Base-by-base conservation (phyloP, 1,140 invertebrate genomes). In the Vanessa tameamea region DNA sequence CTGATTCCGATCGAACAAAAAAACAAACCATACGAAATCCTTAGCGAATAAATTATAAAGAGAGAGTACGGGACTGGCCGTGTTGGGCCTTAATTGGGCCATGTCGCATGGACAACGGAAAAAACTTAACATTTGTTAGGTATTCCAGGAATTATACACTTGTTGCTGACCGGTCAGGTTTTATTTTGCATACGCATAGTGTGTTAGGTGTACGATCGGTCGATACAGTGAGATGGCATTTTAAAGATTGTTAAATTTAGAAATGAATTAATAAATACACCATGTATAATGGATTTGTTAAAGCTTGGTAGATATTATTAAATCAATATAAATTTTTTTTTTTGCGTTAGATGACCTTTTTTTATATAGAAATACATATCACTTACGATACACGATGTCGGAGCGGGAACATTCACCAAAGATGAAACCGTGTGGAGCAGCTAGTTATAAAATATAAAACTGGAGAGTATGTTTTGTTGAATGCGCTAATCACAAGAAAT, bases 71-170 rank as follows among this genome's bases (percentile, higher is more conserved):
- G 72, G 48, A 59, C 64, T 53, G 68, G 76, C 79, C 82, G 84
- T 89, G 86, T 88, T 83, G 80, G 82, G 57, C 87, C 83, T 91
- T 91, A 91, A 91, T 91, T 91, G 89, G 89, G 83, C 87, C 85
- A 87, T 91, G 89, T 90, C 75, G 81, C 76, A 72, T 55, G 79
- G 83, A 87, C 85, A 80, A 85, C 78, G 81, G 84, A 88, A 89
- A 91, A 90, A 90, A 90, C 87, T 81, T 84, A 78, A 91, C 88
- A 91, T 89, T 90, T 88, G 89, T 91, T 90, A 90, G 89, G 88
- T 90, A 91, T 91, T 91, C 89, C 85, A 80, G 79, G 89, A 90
- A 91, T 91, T 90, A 79, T 87, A 89, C 86, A 88, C 88, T 90
- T 89, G 87, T 87, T 86, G 85, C 85, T 82, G 55, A 59, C 55